Evolutionary conservation across 2,888 invertebrate species (phyloP), one percentile per base, ranked within the genome.

Genomic region (Phania funesta): DNA sequence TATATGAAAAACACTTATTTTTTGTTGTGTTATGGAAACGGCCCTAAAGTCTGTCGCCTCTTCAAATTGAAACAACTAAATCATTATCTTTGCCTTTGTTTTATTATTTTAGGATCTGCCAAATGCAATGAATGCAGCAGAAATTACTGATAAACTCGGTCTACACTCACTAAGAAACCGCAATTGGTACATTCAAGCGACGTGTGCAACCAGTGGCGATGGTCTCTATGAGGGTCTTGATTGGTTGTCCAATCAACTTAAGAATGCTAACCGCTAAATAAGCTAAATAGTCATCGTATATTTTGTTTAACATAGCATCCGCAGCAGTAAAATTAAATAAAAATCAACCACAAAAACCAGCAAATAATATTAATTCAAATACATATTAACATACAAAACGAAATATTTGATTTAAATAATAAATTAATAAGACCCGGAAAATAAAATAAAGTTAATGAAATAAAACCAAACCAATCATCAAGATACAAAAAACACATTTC

Each of bases 101-200:
- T 32, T 7, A 29, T 84, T 77, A 65, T 86, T 91, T 46, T 90
- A 98, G 97, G 99, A 99, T 94, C 94, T 99, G 93, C 99, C 99
- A 90, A 99, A 99, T 92, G 99, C 99, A 88, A 99, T 99, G 99
- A 99, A 98, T 92, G 99, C 99, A 86, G 99, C 99, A 84, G 99
- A 99, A 93, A 98, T 99, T 88, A 99, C 99, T 88, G 99, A 99
- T 93, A 99, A 99, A 94, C 94, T 99, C 91, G 98, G 98, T 85
- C 94, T 99, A 92, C 99, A 99, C 92, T 97, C 98, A 90, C 93
- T 99, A 92, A 95, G 99, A 92, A 98, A 99, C 93, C 96, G 99
- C 92, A 97, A 98, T 92, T 98, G 98, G 98, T 98, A 97, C 93
- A 98, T 98, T 91, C 98, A 97, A 93, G 97, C 97, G 90, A 97